Percentiles rank a stretch among this genome's conserved stretches.
Evolutionary conservation across 2,888 invertebrate species (phyloP).

Genomic region (Limnephilus rhombicus): DNA sequence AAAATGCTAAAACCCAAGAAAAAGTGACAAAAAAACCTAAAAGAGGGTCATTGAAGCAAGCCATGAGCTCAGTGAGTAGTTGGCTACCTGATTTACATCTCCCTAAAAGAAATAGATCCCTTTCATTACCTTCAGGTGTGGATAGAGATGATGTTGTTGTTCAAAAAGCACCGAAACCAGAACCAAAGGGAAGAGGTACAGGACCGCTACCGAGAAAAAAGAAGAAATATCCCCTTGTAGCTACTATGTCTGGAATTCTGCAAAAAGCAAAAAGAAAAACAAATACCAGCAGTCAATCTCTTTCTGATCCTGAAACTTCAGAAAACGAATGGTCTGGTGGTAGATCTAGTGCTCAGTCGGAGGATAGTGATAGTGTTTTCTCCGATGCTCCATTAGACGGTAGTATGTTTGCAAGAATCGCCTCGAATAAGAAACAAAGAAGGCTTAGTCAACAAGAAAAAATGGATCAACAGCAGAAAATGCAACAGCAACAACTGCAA

Average conservation of each 20-base stretch:
- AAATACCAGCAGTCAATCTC: constrained; percentile 79
- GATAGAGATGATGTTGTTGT: constrained; percentile 77
- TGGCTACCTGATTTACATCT: constrained; percentile 90
- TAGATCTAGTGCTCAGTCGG: constrained; percentile 83
- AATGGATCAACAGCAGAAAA: constrained; percentile 75
- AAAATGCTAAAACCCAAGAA: constrained; percentile 76
- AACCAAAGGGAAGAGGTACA: constrained; percentile 72
- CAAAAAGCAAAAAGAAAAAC: constrained; percentile 89
- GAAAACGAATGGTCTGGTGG: constrained; percentile 84
- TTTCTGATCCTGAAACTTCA: constrained; percentile 88
- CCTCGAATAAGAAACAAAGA: constrained; percentile 73
- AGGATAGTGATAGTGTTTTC: constrained; percentile 86
- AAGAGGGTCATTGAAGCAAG: constrained; percentile 85
- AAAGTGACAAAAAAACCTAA: constrained; percentile 83
- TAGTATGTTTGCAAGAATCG: constrained; percentile 82
- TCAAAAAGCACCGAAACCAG: constrained; percentile 75
- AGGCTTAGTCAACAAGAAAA: constrained; percentile 76
- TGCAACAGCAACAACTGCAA: constrained; percentile 74
- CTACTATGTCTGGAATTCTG: constrained; percentile 90
- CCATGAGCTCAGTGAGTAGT: constrained; percentile 88
- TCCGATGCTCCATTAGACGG: constrained; percentile 83
- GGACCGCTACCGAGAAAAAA: constrained; percentile 77
- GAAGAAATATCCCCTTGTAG: constrained; percentile 88
- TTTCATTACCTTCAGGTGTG: constrained; percentile 87
- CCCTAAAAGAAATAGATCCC: constrained; percentile 87